phyloP scores from a whole-genome alignment of 2,113 vertebrate genomes.

The Paramisgurnus dabryanus region DNA sequence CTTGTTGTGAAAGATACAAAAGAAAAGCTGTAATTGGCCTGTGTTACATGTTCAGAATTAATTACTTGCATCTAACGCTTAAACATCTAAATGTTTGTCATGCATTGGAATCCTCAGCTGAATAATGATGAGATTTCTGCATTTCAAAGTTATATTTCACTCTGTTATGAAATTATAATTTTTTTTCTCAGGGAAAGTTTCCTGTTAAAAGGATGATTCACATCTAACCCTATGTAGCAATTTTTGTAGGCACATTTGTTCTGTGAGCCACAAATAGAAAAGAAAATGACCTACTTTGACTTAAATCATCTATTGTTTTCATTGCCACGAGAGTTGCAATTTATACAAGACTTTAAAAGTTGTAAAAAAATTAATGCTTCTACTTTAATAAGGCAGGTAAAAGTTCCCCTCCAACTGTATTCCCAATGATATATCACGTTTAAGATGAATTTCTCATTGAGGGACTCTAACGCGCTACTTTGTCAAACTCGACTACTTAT shows the following conservation, averaged over 20 bases:
- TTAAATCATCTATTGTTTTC: constrained; percentile 38
- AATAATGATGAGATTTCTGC: neutral
- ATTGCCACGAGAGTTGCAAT: constrained; percentile 16
- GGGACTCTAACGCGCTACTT: constrained; percentile 39
- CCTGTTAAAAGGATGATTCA: constrained; percentile 33
- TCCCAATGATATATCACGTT: constrained; percentile 24
- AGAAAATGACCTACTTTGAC: constrained; percentile 34
- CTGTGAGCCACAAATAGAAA: constrained; percentile 29
- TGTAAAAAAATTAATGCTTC: constrained; percentile 16
- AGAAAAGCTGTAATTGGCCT: neutral
- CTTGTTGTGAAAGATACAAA: constrained; percentile 18
- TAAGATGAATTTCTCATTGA: constrained; percentile 42
- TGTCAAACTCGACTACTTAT: constrained; percentile 35
- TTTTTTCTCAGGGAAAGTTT: constrained; percentile 29
- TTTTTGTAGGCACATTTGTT: constrained; percentile 45
- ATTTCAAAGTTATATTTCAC: constrained; percentile 37
- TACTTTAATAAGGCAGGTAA: constrained; percentile 24
- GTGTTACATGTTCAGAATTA: constrained; percentile 27
- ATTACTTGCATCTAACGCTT: constrained; percentile 26
- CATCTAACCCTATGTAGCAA: constrained; percentile 27
- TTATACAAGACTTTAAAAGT: constrained; percentile 6
- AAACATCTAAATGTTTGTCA: constrained; percentile 5
- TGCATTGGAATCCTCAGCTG: constrained; percentile 7
- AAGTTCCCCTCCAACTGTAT: neutral
- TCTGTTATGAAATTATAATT: neutral